These are phyloP conservation scores for Dasysyrphus albostriatus DNA, from an alignment of 2,888 invertebrate species.

Conservation along the genomic window DNA sequence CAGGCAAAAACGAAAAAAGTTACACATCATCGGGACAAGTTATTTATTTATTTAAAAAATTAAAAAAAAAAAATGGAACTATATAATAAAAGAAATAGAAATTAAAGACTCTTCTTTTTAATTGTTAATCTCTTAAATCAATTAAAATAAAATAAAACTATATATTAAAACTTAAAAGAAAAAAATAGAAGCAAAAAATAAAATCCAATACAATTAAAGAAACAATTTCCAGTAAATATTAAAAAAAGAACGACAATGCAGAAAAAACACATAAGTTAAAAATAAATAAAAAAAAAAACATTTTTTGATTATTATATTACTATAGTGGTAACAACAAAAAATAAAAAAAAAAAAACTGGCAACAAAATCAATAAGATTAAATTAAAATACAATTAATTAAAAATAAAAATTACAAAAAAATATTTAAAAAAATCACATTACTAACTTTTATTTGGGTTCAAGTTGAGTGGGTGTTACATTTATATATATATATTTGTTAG, in stretches of 20 bases:
- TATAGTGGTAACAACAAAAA: conserved; percentile 76
- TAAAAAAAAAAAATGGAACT: conserved; percentile 40
- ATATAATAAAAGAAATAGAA: conserved; percentile 72
- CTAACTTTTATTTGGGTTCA: conserved; percentile 15
- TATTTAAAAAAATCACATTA: conserved; percentile 64
- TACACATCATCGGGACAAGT: conserved; percentile 76
- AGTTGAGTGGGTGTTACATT: not conserved
- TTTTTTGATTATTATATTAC: conserved; percentile 78
- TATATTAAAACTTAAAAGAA: conserved; percentile 80
- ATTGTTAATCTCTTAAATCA: conserved; percentile 77
- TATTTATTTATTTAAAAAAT: conserved; percentile 75
- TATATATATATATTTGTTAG: too few relatives aligned
- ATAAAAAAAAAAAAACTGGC: conserved; percentile 74
- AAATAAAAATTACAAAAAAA: conserved; percentile 77
- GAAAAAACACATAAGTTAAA: conserved; percentile 74
- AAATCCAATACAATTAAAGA: conserved; percentile 77
- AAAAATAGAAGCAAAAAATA: conserved; percentile 77
- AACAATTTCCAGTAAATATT: conserved; percentile 77
- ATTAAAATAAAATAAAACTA: conserved; percentile 77
- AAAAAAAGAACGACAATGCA: conserved; percentile 76
- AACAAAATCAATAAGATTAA: conserved; percentile 78
- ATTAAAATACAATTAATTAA: conserved; percentile 77
- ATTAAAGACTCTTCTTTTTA: conserved; percentile 76
- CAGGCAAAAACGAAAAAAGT: conserved; percentile 60
- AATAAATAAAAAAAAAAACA: conserved; percentile 78